phyloP scores from a whole-genome alignment of 2,113 vertebrate species.

The Otolemur garnettii region DNA sequence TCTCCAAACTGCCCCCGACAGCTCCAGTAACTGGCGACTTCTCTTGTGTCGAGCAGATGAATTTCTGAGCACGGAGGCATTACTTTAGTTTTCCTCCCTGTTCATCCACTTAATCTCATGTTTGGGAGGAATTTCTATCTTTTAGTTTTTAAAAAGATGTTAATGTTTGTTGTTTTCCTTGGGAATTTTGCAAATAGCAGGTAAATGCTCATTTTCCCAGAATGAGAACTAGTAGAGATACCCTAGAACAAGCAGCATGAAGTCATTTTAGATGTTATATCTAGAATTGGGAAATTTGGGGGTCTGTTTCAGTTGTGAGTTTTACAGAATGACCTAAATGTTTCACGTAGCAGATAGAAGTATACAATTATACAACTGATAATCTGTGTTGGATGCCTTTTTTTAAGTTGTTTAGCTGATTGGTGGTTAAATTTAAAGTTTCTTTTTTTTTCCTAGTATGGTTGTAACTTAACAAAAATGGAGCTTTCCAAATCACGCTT shows the following conservation, averaged over 20 bases:
- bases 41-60: background rate
- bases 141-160: background rate
- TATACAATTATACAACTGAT: background rate
- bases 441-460: background rate
- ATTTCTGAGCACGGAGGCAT: background rate
- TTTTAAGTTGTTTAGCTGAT: background rate
- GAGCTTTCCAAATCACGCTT: background rate
- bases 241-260: background rate
- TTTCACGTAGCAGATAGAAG: background rate
- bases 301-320: background rate
- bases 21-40: background rate
- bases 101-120: background rate
- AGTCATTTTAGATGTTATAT: background rate
- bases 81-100: background rate
- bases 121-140: background rate
- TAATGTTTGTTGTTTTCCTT: background rate
- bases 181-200: slow-evolving; percentile 1
- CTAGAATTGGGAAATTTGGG: background rate
- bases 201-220: background rate
- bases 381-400: background rate
- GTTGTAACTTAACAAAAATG: background rate
- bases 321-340: background rate
- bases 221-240: slow-evolving; percentile 25
- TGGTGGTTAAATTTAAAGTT: background rate
- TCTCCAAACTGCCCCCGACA: background rate